A percentile compares a stretch with the other conserved stretches of the same genome.
These are phyloP conservation scores for Platorchestia sp. DNA, from an alignment of 1,140 invertebrate genomes.

Conservation along the genomic window DNA sequence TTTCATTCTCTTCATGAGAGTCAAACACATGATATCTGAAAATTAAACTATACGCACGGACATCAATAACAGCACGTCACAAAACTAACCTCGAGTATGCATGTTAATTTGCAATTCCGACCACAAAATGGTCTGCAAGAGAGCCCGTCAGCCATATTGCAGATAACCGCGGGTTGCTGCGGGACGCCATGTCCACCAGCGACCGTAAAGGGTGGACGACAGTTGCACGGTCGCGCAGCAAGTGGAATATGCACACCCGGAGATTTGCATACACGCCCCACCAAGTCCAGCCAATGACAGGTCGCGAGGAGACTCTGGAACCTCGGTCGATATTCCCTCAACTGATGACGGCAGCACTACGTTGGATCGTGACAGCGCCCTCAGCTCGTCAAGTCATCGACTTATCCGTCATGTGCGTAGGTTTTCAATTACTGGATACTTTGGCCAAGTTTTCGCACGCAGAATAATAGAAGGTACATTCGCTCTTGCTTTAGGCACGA, in stretches of 20 bases:
- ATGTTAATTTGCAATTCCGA: neutral
- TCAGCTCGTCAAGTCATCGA: neutral
- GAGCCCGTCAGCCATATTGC: neutral
- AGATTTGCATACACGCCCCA: slow-evolving; percentile 7
- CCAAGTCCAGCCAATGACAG: neutral
- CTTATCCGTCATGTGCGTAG: neutral
- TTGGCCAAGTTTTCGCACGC: neutral
- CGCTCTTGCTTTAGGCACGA: neutral
- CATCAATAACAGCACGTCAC: neutral
- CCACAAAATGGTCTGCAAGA: neutral
- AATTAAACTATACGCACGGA: neutral
- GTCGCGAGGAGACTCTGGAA: neutral
- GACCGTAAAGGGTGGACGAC: neutral
- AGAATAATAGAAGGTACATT: neutral
- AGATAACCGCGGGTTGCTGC: neutral
- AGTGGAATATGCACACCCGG: neutral
- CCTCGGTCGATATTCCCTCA: neutral
- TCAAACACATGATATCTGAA: neutral
- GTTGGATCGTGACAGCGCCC: neutral
- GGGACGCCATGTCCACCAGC: neutral
- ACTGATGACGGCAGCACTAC: neutral
- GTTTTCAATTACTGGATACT: neutral
- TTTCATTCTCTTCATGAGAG: neutral
- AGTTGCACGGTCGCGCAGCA: neutral
- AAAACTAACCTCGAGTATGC: neutral